Evolutionary conservation across 2,113 vertebrate genomes (phyloP).

Genomic region (Pipra filicauda): DNA sequence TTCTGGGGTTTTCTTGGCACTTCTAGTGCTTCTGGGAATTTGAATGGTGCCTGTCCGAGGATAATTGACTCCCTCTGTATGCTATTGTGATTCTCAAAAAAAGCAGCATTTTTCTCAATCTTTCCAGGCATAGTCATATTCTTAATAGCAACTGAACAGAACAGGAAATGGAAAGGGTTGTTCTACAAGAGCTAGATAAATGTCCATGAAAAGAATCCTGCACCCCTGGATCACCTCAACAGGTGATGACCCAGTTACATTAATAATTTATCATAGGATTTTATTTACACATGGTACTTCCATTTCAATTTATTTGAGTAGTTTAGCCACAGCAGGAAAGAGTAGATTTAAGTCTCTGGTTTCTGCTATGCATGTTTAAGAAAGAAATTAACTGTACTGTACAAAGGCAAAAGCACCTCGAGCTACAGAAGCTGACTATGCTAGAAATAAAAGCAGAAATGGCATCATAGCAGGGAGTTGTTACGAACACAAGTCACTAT

Average conservation of each 20-base stretch:
- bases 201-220: not conserved
- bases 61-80: conserved; percentile 27
- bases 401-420: not conserved
- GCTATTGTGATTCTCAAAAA: conserved; percentile 45
- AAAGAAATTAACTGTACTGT: conserved; percentile 7
- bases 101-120: conserved; percentile 36
- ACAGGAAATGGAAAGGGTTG: not conserved
- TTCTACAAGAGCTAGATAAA: conserved; percentile 3
- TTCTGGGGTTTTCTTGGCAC: conserved; percentile 57
- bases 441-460: conserved; percentile 27
- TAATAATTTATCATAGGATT: conserved; percentile 17
- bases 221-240: not conserved
- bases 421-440: not conserved
- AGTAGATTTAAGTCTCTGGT: conserved; percentile 19
- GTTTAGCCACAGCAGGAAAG: conserved; percentile 15
- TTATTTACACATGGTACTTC: not conserved
- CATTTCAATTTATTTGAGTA: conserved; percentile 1
- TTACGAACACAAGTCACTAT: not conserved
- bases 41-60: not conserved
- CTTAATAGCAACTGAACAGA: not conserved
- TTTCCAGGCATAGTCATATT: conserved; percentile 39
- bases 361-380: not conserved
- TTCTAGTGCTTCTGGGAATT: conserved; percentile 24
- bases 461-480: not conserved
- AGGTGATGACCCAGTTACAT: not conserved